Conservation (phyloP, 1,140 invertebrate genomes). For the Bombus pyrosoma region DNA sequence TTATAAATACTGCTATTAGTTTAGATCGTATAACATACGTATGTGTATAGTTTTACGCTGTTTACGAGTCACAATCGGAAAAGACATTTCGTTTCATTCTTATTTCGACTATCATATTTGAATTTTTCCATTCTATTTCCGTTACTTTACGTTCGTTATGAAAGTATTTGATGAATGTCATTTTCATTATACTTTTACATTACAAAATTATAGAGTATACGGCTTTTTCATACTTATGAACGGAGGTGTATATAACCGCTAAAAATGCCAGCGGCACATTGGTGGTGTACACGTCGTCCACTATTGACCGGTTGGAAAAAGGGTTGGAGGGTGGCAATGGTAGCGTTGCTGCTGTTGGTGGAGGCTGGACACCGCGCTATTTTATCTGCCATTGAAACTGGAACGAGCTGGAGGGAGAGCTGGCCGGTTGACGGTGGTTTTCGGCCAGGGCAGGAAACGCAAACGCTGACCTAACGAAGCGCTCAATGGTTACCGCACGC, state of each 20-base stretch:
- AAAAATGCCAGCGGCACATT: slow-evolving; percentile 65
- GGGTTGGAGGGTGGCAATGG: slow-evolving; percentile 11
- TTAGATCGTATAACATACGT: too few species aligned
- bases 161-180: too few species aligned
- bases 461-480: slow-evolving; percentile 63
- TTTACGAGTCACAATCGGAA: too few species aligned
- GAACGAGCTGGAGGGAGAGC: slow-evolving; percentile 45
- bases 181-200: too few species aligned
- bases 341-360: slow-evolving; percentile 42
- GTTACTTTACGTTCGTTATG: too few species aligned
- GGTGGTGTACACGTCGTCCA: slow-evolving; percentile 57
- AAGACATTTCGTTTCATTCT: too few species aligned
- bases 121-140: too few species aligned
- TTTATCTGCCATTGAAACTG: slow-evolving; percentile 70
- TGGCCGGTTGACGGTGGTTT: slow-evolving; percentile 56
- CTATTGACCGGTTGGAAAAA: slow-evolving; percentile 61
- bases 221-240: background rate
- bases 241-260: slow-evolving; percentile 43
- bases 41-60: too few species aligned
- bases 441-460: slow-evolving; percentile 57
- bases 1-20: too few species aligned
- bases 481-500: slow-evolving; percentile 33
- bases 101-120: too few species aligned
- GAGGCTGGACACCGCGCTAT: slow-evolving; percentile 62
- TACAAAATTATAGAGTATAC: background rate